Percentiles rank a stretch among this genome's conserved stretches.
phyloP scores from a whole-genome alignment of 2,888 invertebrate genomes.

The Tachina grossa region DNA sequence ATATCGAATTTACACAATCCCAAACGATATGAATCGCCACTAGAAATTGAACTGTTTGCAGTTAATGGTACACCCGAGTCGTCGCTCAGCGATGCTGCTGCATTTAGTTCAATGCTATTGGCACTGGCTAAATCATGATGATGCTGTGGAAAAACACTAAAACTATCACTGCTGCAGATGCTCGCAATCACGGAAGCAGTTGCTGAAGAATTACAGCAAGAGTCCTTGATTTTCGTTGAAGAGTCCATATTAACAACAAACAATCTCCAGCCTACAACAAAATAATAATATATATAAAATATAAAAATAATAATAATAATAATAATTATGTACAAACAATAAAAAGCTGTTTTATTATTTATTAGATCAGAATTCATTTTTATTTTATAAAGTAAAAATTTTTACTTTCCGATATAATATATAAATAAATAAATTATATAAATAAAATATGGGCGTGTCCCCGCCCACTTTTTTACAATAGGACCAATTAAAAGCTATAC shows the following conservation, averaged over 20 bases:
- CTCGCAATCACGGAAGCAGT: slow-evolving; percentile 72
- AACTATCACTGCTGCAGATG: slow-evolving; percentile 80
- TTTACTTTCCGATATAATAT: no score
- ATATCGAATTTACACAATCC: slow-evolving; percentile 82
- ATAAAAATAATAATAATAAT: no score
- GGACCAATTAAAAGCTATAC: no score
- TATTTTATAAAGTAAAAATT: no score
- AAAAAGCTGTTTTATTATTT: no score
- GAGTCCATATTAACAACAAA: slow-evolving; percentile 71
- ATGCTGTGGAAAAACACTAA: slow-evolving; percentile 79
- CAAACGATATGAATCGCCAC: slow-evolving; percentile 82
- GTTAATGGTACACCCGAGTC: slow-evolving; percentile 82
- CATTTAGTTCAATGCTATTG: slow-evolving; percentile 82
- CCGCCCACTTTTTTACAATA: no score
- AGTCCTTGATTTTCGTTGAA: slow-evolving; percentile 72
- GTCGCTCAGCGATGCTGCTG: slow-evolving; percentile 82
- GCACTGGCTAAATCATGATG: slow-evolving; percentile 81
- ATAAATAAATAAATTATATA: no score
- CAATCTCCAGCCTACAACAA: slow-evolving; percentile 46
- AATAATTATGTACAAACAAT: no score
- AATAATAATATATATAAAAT: neutral
- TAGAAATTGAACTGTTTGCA: slow-evolving; percentile 83
- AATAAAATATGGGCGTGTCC: no score
- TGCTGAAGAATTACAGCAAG: slow-evolving; percentile 73
- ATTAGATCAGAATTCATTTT: no score